These are phyloP conservation scores for Agriotes lineatus DNA, from an alignment of 2,888 invertebrate species.

Conservation along the genomic window DNA sequence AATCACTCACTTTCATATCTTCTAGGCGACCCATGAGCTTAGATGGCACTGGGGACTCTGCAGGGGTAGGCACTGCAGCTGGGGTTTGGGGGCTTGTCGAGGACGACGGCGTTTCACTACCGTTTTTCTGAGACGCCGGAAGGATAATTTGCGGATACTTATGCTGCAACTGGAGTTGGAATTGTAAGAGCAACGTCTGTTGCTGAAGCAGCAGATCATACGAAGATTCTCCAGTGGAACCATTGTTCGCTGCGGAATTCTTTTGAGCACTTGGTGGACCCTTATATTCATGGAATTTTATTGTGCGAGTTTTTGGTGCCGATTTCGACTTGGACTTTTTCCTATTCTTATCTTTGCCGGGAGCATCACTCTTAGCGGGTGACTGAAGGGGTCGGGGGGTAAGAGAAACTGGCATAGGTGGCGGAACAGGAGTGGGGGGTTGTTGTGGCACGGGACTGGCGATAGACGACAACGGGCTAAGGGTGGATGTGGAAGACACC, in stretches of 20 bases:
- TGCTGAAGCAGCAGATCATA: constrained; percentile 94
- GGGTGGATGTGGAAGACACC: constrained; percentile 75
- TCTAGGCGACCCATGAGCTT: constrained; percentile 79
- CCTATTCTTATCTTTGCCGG: constrained; percentile 83
- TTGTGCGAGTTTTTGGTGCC: constrained; percentile 85
- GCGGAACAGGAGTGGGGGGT: constrained; percentile 70
- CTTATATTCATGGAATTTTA: constrained; percentile 98
- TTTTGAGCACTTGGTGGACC: constrained; percentile 90
- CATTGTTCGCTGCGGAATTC: constrained; percentile 68
- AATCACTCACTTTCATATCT: constrained; percentile 96
- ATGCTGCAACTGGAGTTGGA: constrained; percentile 85
- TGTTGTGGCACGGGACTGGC: constrained; percentile 71
- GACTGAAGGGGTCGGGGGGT: constrained; percentile 67
- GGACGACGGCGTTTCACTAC: constrained; percentile 23
- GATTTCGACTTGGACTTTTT: constrained; percentile 87
- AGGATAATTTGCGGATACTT: constrained; percentile 87
- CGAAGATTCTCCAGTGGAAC: constrained; percentile 78
- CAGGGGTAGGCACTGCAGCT: constrained; percentile 63
- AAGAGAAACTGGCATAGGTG: constrained; percentile 69
- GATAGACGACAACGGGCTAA: constrained; percentile 76
- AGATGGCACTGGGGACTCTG: constrained; percentile 61
- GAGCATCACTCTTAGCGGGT: constrained; percentile 67
- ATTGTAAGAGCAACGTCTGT: constrained; percentile 92
- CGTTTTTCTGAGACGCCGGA: constrained; percentile 76
- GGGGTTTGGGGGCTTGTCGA: constrained; percentile 63